Percentiles rank a stretch among this genome's conserved stretches.
These are phyloP conservation scores for Chloroceryle inda DNA, from an alignment of 2,797 vertebrate genomes.

Conservation along the genomic window DNA sequence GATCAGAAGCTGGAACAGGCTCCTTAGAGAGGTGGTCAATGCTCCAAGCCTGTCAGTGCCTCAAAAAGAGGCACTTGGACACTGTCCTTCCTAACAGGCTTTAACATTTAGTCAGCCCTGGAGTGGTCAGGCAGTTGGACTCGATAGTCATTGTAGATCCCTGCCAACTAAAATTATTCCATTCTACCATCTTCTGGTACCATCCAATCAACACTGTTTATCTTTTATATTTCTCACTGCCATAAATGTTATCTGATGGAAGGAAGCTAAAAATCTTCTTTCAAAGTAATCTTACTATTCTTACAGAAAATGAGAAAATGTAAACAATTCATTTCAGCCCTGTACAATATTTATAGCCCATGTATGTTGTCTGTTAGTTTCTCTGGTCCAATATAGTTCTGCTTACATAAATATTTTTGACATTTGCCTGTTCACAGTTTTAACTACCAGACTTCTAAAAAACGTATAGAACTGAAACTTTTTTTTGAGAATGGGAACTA, in stretches of 20 bases:
- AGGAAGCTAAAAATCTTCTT: not conserved
- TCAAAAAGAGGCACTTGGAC: not conserved
- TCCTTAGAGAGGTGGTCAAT: too few relatives aligned
- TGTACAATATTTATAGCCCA: not conserved
- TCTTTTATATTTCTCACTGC: not conserved
- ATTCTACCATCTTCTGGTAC: not conserved
- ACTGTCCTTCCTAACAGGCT: accelerated
- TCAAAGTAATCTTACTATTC: not conserved
- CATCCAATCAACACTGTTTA: not conserved
- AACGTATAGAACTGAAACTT: not conserved
- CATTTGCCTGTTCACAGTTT: not conserved
- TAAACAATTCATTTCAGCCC: not conserved
- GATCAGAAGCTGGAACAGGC: not conserved
- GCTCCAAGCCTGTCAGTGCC: not conserved
- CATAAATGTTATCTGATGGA: not conserved
- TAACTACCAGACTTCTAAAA: not conserved
- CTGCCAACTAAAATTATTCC: not conserved
- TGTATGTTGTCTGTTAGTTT: not conserved
- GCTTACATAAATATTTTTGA: not conserved
- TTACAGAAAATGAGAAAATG: not conserved
- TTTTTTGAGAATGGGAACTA: not conserved
- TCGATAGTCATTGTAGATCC: not conserved
- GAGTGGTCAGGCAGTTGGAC: not conserved
- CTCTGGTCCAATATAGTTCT: not conserved
- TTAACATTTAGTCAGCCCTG: not conserved